Percentiles rank a stretch among this genome's conserved stretches.
phyloP scores from a whole-genome alignment of 2,888 invertebrate species.

The Xiphydria camelus region DNA sequence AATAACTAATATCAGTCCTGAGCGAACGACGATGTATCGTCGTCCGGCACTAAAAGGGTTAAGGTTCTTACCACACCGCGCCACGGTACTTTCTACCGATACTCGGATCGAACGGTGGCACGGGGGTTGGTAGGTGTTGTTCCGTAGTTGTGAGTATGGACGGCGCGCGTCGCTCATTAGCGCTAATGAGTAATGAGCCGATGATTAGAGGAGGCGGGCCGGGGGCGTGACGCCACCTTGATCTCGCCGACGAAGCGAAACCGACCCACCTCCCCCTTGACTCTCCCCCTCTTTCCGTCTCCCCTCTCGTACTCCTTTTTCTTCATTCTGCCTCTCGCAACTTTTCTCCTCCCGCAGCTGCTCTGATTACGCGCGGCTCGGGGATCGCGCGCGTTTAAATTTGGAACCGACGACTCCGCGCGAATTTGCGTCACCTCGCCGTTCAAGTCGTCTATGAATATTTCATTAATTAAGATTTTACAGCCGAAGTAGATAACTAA shows the following conservation, averaged over 20 bases:
- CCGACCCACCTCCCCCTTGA: slow-evolving; percentile 28
- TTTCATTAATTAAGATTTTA: too few species aligned
- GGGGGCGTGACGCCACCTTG: slow-evolving; percentile 53
- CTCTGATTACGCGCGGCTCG: too few species aligned
- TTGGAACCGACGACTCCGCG: too few species aligned
- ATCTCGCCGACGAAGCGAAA: slow-evolving; percentile 50
- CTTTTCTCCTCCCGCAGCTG: background rate
- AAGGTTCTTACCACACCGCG: too few species aligned
- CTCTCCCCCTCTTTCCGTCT: slow-evolving; percentile 15
- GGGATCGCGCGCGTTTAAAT: too few species aligned
- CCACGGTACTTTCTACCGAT: background rate
- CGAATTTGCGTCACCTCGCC: too few species aligned
- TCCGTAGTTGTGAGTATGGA: slow-evolving; percentile 22
- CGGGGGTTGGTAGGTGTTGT: slow-evolving; percentile 24
- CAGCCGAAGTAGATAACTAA: too few species aligned
- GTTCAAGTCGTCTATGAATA: too few species aligned
- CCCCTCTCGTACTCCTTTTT: background rate
- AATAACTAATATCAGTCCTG: too few species aligned
- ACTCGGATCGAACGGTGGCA: background rate
- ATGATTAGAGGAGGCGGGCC: slow-evolving; percentile 58
- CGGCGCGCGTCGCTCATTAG: slow-evolving; percentile 56
- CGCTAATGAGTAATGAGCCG: slow-evolving; percentile 58
- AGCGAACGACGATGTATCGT: too few species aligned
- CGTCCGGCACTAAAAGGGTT: too few species aligned
- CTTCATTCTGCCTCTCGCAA: slow-evolving; percentile 10